Conservation (phyloP, 37 sponge, comb jelly and placozoan genomes). For the Axinella damicornis region DNA sequence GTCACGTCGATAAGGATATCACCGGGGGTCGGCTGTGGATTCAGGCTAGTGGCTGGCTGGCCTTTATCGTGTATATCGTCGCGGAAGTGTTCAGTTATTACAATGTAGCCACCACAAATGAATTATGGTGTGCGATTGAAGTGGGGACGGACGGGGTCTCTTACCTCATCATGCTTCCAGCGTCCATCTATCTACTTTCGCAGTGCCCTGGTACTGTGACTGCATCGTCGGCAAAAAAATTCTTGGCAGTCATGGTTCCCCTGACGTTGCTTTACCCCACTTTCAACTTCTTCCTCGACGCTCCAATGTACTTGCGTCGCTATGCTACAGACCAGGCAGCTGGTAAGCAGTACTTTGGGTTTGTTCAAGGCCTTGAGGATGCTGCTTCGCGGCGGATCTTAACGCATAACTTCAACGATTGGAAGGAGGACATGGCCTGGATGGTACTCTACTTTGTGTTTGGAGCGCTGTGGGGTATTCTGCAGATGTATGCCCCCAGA, state of each 20-base stretch:
- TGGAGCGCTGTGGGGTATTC: constrained; percentile 9
- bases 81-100: constrained; percentile 23
- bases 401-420: constrained; percentile 9
- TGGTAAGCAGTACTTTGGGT: constrained; percentile 28
- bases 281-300: constrained; percentile 9
- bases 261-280: not conserved
- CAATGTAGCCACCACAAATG: too few species aligned
- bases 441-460: constrained; percentile 23
- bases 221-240: constrained; percentile 10
- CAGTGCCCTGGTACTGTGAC: constrained; percentile 12
- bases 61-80: constrained; percentile 15
- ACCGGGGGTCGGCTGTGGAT: constrained; percentile 19
- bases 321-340: constrained; percentile 13
- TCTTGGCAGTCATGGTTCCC: constrained; percentile 17
- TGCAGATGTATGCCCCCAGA: constrained; percentile 17
- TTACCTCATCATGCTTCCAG: constrained; percentile 8
- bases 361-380: constrained; percentile 4
- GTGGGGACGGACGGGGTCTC: too few species aligned
- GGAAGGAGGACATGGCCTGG: constrained; percentile 26
- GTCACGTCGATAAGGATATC: constrained; percentile 9
- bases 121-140: too few species aligned
- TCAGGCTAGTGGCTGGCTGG: constrained; percentile 22
- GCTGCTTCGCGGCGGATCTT: constrained; percentile 21
- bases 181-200: not conserved
- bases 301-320: constrained; percentile 28